Evolutionary conservation across 2,888 invertebrate genomes (phyloP), one percentile per base, ranked within the genome.

Genomic region (Spodoptera littoralis): DNA sequence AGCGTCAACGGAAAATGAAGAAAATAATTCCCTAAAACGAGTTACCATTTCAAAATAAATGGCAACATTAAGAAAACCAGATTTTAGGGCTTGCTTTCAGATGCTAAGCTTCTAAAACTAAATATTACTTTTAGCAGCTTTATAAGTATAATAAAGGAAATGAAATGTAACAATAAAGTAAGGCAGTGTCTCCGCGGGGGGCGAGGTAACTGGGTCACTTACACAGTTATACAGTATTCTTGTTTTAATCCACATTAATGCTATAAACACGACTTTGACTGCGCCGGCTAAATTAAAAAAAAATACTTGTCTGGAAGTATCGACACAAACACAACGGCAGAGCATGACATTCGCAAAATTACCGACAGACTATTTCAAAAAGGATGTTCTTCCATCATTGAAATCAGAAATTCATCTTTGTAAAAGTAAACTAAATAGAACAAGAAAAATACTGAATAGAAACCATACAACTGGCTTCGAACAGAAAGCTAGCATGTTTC

Each of bases 141-240:
- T 47, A 57, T 49, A 50, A 54, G 49, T 54, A 45, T 50, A 71
- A 57, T 66, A 56, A 70, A 66, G 53, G 67, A 72, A 70, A 70
- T 72, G 49, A 46, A 61, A 72, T 54, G 44, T 11, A 44, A 5
- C 44, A 60, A 56, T 56, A 53, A 70, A 53, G 44, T 47, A 13
- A n/a, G 45, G 11, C 43, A 18, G 3, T 44, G 55, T 42, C 8
- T 47, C 41, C 24, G 12, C 12, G 30, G 18, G 12, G 12, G 30
- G 12, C n/a, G n/a, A 30, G 27, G 42, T 61, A 54, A 50, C 42
- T 43, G 43, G 62, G 11, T 43, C 43, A 46, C 12, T 46, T 43
- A 27, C 49, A 53, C 36, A 12, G 8, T 9, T 43, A 22, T 45
- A 53, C 24, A 12, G 11, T 9, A 12, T 22, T 43, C 9, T 36